These are phyloP conservation scores for Paedocypris sp. DNA, from an alignment of 2,113 vertebrate species.

Conservation along the genomic window DNA sequence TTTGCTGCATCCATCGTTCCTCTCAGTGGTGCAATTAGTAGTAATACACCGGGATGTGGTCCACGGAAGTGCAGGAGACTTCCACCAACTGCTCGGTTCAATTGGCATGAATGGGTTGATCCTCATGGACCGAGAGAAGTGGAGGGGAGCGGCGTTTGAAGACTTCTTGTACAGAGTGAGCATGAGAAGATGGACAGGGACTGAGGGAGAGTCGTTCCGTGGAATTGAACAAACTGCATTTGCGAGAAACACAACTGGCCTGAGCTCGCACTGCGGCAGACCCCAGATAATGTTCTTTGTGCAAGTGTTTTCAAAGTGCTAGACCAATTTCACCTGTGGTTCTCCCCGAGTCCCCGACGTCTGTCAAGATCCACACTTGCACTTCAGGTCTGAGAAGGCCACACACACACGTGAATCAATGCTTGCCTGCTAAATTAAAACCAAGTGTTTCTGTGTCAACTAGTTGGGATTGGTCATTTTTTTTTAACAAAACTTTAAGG, in stretches of 20 bases:
- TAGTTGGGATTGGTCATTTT: too few species aligned
- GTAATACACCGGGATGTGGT: slow-evolving; percentile 43
- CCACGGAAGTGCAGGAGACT: slow-evolving; percentile 32
- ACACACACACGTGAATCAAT: not conserved
- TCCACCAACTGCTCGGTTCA: slow-evolving; percentile 17
- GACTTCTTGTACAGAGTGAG: not conserved
- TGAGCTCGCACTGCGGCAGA: slow-evolving; percentile 5
- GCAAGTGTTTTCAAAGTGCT: not conserved
- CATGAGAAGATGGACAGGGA: slow-evolving; percentile 2
- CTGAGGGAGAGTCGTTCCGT: not conserved
- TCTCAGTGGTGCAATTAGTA: slow-evolving; percentile 46
- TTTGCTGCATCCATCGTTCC: slow-evolving; percentile 22
- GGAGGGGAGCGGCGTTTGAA: not conserved
- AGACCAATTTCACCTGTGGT: slow-evolving; percentile 15
- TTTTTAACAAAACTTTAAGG: too few species aligned
- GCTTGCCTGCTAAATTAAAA: too few species aligned
- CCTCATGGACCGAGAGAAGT: not conserved
- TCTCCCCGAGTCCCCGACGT: too few species aligned
- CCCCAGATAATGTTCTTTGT: not conserved
- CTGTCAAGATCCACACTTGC: not conserved
- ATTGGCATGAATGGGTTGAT: slow-evolving; percentile 34
- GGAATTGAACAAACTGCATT: slow-evolving; percentile 14
- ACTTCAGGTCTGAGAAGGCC: not conserved
- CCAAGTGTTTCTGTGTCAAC: too few species aligned
- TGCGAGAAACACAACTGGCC: slow-evolving; percentile 11